Percentiles rank a stretch among this genome's conserved stretches.
These are phyloP conservation scores for Ormyrus pomaceus DNA, from an alignment of 2,888 invertebrate species.

Conservation along the genomic window DNA sequence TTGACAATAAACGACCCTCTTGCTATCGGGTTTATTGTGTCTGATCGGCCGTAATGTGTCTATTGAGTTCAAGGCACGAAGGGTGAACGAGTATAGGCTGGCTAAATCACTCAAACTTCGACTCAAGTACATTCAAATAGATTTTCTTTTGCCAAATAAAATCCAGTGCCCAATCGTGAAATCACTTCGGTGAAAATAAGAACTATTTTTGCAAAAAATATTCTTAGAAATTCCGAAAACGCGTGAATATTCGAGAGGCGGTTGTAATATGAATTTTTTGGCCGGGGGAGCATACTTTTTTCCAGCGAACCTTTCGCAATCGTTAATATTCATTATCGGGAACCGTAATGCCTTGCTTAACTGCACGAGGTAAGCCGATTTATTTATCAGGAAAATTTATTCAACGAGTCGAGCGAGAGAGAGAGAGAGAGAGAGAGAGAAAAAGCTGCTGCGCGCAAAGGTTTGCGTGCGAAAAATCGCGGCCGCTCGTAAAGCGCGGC, in stretches of 20 bases:
- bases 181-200: too few relatives aligned
- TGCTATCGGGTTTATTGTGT: conserved; percentile 63
- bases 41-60: conserved; percentile 62
- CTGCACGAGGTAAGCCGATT: not conserved
- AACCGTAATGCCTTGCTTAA: not conserved
- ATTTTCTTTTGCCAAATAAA: conserved; percentile 13
- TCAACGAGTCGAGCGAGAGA: not conserved
- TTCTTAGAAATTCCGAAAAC: too few relatives aligned
- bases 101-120: not conserved
- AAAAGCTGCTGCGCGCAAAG: not conserved
- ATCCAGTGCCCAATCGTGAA: too few relatives aligned
- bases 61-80: conserved; percentile 67
- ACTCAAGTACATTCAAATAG: conserved; percentile 1
- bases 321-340: conserved; percentile 3
- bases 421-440: not conserved
- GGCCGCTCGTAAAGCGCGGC: conserved; percentile 31
- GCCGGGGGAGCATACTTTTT: too few relatives aligned
- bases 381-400: conserved; percentile 8
- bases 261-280: too few relatives aligned
- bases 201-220: too few relatives aligned
- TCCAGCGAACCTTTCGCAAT: not conserved
- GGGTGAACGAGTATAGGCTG: conserved; percentile 41
- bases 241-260: too few relatives aligned
- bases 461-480: conserved; percentile 2
- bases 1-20: conserved; percentile 57